Percentiles rank a stretch among this genome's conserved stretches.
Evolutionary conservation across 92 coral and sea anemone species (phyloP).

Genomic region (Nematostella vectensis): DNA sequence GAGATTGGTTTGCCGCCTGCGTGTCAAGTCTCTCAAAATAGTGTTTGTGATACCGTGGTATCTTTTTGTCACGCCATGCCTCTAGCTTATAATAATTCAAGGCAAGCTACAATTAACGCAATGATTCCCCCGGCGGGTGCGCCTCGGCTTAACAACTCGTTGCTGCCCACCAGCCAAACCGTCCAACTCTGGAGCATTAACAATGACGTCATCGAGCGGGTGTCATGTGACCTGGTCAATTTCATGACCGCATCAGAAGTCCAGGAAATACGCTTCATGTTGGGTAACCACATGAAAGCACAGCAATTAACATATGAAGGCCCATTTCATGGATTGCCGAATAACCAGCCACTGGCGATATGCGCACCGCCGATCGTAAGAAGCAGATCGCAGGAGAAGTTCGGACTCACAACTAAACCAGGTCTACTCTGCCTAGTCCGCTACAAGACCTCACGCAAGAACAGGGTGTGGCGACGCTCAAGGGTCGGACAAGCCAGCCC

Average conservation of each 20-base stretch:
- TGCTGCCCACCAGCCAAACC: neutral
- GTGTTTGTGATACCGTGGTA: no score
- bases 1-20: no score
- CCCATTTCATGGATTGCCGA: no score
- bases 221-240: neutral
- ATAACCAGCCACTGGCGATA: no score
- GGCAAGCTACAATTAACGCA: no score
- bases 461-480: neutral
- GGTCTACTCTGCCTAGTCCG: neutral
- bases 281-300: neutral
- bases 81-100: no score
- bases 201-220: neutral
- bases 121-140: no score
- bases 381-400: neutral
- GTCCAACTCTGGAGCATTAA: neutral
- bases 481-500: no score
- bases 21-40: no score
- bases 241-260: neutral
- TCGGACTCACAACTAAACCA: neutral
- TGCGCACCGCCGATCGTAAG: no score
- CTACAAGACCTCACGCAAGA: neutral
- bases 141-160: no score
- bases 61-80: no score
- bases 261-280: neutral
- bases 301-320: neutral